Percentiles rank a stretch among this genome's conserved stretches.
These are phyloP conservation scores for Andrena cerasifolii DNA, from an alignment of 1,140 invertebrate species.

Conservation along the genomic window DNA sequence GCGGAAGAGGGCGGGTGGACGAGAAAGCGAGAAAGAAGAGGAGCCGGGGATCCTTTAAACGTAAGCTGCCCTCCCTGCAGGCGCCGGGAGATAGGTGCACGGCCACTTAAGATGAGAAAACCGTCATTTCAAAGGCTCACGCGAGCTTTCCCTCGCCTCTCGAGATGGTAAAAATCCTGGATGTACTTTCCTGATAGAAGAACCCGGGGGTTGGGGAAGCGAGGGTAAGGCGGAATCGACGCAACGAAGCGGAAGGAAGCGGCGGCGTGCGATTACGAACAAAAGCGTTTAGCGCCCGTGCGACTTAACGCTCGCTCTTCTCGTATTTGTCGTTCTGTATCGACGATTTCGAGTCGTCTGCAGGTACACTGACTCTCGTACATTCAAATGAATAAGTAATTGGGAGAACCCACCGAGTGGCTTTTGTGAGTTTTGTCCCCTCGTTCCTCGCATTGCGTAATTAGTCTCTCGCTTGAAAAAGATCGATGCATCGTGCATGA, in stretches of 20 bases:
- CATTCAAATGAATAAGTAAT: too few relatives aligned
- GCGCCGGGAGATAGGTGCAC: constrained; percentile 37
- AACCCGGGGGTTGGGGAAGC: neutral
- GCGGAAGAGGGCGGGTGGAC: neutral
- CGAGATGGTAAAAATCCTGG: constrained; percentile 44
- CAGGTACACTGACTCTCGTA: too few relatives aligned
- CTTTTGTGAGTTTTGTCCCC: too few relatives aligned
- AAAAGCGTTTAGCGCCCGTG: neutral
- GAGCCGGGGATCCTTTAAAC: constrained; percentile 33
- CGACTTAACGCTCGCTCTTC: neutral
- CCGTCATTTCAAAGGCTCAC: constrained; percentile 53
- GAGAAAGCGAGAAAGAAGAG: neutral
- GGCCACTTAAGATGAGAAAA: constrained; percentile 61
- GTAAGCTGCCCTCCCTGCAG: constrained; percentile 32
- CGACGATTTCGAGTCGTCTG: too few relatives aligned
- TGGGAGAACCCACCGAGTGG: too few relatives aligned
- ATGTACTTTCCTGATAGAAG: constrained; percentile 34
- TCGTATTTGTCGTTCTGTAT: too few relatives aligned
- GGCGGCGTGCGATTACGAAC: neutral
- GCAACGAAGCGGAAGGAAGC: neutral
- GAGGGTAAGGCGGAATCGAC: neutral
- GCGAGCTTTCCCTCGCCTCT: neutral
- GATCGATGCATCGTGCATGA: neutral
- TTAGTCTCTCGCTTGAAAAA: too few relatives aligned
- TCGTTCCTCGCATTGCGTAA: too few relatives aligned